Conservation (phyloP, 2,113 vertebrate species). For the Coreoperca whiteheadi region DNA sequence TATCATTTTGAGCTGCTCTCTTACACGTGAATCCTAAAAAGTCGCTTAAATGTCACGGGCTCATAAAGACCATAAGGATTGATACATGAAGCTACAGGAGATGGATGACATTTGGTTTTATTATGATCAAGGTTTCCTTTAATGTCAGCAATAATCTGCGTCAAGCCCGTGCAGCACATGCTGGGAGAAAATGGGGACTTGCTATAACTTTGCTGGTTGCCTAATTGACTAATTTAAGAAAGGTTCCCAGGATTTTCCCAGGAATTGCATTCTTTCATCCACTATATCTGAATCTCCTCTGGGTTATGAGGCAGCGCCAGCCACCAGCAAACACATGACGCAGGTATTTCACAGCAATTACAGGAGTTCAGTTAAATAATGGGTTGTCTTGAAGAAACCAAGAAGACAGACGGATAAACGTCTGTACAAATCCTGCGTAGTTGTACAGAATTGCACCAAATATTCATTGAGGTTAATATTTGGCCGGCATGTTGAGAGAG, state of each 20-base stretch:
- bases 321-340: conserved; percentile 54
- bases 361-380: conserved; percentile 52
- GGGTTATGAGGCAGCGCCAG: conserved; percentile 55
- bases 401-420: conserved; percentile 46
- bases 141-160: conserved; percentile 54
- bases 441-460: conserved; percentile 8
- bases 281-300: conserved; percentile 40
- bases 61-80: conserved; percentile 13
- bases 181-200: conserved; percentile 35
- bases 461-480: conserved; percentile 28
- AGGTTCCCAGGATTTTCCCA: conserved; percentile 58
- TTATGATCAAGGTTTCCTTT: conserved; percentile 51
- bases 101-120: conserved; percentile 57
- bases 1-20: conserved; percentile 21
- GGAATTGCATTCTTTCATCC: conserved; percentile 60
- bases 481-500: conserved; percentile 37
- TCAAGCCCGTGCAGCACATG: conserved; percentile 57
- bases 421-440: conserved; percentile 24
- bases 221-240: conserved; percentile 60
- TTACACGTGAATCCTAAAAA: conserved; percentile 18
- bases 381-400: conserved; percentile 42
- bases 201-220: conserved; percentile 46
- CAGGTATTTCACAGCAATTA: conserved; percentile 69
- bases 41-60: conserved; percentile 28
- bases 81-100: conserved; percentile 47